phyloP scores from a whole-genome alignment of 2,113 vertebrate genomes.

The Mastomys coucha region DNA sequence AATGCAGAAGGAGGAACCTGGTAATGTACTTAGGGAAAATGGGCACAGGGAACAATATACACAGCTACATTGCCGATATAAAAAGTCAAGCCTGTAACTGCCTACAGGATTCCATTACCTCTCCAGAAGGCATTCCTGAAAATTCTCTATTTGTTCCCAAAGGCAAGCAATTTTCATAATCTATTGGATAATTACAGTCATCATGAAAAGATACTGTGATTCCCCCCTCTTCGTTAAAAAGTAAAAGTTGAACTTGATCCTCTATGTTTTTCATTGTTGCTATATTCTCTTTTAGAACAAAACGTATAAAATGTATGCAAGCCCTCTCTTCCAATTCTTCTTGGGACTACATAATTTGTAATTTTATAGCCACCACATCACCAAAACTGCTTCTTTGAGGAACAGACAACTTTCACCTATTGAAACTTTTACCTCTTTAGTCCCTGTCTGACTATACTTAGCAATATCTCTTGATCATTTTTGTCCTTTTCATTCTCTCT shows the following conservation, averaged over 20 bases:
- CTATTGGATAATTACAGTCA: neutral
- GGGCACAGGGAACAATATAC: neutral
- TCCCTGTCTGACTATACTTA: neutral
- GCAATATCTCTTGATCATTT: neutral
- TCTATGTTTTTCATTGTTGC: neutral
- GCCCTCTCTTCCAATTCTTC: neutral
- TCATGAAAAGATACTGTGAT: neutral
- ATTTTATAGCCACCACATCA: neutral
- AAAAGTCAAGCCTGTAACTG: neutral
- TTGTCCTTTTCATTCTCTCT: neutral
- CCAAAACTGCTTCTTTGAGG: neutral
- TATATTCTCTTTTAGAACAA: neutral
- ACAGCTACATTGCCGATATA: neutral
- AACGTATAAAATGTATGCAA: neutral
- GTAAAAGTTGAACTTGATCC: neutral
- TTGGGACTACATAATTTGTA: neutral
- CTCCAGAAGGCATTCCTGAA: neutral
- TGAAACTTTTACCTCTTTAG: neutral
- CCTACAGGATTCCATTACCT: neutral
- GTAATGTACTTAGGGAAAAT: neutral
- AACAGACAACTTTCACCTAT: neutral
- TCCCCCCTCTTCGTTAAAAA: neutral
- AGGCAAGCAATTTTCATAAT: neutral
- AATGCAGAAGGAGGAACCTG: neutral
- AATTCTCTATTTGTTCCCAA: neutral